Percentiles rank a stretch among this genome's conserved stretches.
phyloP scores from a whole-genome alignment of 2,888 invertebrate species.

The Thera obeliscata region DNA sequence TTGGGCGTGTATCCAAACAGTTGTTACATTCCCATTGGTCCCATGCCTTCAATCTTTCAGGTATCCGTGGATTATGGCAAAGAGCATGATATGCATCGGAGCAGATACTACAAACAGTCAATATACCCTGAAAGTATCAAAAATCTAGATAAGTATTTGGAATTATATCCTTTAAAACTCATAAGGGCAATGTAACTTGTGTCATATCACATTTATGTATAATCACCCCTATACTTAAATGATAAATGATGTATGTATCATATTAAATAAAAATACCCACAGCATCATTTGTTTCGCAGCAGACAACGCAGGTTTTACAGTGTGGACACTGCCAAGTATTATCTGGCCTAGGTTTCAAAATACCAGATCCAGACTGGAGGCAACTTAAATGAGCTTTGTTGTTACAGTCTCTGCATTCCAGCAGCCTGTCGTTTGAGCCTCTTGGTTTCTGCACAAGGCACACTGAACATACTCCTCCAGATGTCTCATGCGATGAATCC shows the following conservation, averaged over 20 bases:
- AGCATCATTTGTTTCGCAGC: slow-evolving; percentile 90
- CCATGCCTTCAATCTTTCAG: slow-evolving; percentile 82
- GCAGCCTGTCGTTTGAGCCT: slow-evolving; percentile 85
- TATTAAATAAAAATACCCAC: slow-evolving; percentile 74
- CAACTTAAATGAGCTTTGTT: slow-evolving; percentile 90
- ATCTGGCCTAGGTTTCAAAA: slow-evolving; percentile 86
- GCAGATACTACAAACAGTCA: slow-evolving; percentile 92
- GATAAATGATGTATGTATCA: no score
- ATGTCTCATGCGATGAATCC: slow-evolving; percentile 72
- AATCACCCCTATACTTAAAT: no score
- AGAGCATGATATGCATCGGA: slow-evolving; percentile 93
- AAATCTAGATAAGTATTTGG: slow-evolving; percentile 1
- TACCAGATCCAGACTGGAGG: slow-evolving; percentile 87
- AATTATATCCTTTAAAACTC: no score
- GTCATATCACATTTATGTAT: no score
- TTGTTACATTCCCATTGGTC: slow-evolving; percentile 90
- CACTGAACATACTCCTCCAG: slow-evolving; percentile 86
- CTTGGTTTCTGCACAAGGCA: slow-evolving; percentile 85
- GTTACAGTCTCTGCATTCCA: slow-evolving; percentile 89
- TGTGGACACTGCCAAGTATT: slow-evolving; percentile 95
- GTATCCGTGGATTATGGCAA: slow-evolving; percentile 90
- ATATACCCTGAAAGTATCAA: slow-evolving; percentile 81
- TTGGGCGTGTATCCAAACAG: slow-evolving; percentile 81
- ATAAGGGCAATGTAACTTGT: no score
- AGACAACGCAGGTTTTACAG: slow-evolving; percentile 94